These are phyloP conservation scores for Huso huso DNA, from an alignment of 2,797 vertebrate genomes.

Conservation along the genomic window DNA sequence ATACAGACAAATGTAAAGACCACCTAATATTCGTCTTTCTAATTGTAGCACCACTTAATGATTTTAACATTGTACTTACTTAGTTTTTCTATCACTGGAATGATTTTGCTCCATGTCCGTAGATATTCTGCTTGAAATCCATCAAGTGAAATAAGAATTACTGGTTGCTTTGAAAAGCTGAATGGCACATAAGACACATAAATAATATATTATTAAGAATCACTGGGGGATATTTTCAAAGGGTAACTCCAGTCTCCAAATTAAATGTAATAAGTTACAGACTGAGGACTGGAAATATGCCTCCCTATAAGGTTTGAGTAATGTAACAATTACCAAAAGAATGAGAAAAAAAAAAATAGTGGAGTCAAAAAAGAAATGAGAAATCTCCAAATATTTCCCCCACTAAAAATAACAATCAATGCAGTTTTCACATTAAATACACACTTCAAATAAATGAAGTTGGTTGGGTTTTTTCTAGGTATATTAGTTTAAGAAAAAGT, in stretches of 20 bases:
- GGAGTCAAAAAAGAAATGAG: background rate
- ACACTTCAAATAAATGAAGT: too few relatives aligned
- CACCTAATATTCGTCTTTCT: too few relatives aligned
- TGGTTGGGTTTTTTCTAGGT: too few relatives aligned
- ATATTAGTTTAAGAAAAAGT: too few relatives aligned
- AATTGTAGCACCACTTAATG: background rate
- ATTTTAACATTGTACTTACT: constrained; percentile 30
- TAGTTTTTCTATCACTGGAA: constrained; percentile 58
- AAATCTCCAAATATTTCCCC: background rate
- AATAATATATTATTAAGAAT: background rate
- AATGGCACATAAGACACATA: too few relatives aligned
- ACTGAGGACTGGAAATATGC: too few relatives aligned
- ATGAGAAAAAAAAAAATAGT: background rate
- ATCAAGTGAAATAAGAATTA: constrained; percentile 61
- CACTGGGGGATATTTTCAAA: too few relatives aligned
- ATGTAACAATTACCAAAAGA: background rate
- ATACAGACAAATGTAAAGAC: too few relatives aligned
- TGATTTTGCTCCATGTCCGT: constrained; percentile 38
- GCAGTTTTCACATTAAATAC: too few relatives aligned
- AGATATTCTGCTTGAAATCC: constrained; percentile 61
- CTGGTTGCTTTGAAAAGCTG: constrained; percentile 47
- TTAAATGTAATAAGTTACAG: too few relatives aligned
- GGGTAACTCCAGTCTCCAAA: too few relatives aligned
- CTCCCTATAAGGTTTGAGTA: background rate
- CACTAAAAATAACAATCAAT: too few relatives aligned